Conservation (phyloP, 1,140 invertebrate genomes). For the Pseudomyrmex flavicornis region DNA sequence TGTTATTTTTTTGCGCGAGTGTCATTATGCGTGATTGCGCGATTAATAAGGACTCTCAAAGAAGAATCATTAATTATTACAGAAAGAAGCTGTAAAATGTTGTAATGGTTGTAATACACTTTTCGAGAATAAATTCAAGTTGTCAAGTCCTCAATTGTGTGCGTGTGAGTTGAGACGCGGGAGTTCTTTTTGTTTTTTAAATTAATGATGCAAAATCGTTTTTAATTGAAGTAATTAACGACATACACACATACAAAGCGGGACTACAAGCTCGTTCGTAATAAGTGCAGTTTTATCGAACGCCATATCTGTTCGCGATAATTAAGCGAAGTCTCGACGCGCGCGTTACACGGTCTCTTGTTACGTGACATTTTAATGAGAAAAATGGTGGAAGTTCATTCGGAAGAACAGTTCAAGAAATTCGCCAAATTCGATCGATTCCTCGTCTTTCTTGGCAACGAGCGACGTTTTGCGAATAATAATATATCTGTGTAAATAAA, state of each 20-base stretch:
- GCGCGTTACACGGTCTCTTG: not conserved
- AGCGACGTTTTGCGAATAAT: slow-evolving; percentile 29
- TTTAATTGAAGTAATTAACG: slow-evolving; percentile 30
- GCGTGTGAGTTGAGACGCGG: too few relatives aligned
- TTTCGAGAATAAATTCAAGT: not conserved
- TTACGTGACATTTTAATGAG: slow-evolving; percentile 25
- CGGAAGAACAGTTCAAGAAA: not conserved
- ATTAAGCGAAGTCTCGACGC: not conserved
- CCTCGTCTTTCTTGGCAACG: not conserved
- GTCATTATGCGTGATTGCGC: not conserved
- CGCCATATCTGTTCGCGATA: not conserved
- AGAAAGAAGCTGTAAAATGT: not conserved
- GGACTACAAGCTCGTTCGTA: not conserved
- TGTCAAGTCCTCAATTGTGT: not conserved
- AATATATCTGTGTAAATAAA: not conserved
- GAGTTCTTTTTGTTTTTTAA: not conserved
- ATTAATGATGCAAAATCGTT: slow-evolving; percentile 5
- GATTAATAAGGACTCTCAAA: not conserved
- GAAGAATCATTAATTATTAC: slow-evolving; percentile 1
- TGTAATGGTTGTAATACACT: not conserved
- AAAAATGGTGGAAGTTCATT: not conserved
- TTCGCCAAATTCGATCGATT: not conserved
- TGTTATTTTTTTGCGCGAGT: not conserved
- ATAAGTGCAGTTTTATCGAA: not conserved
- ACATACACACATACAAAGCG: not conserved